phyloP scores from a whole-genome alignment of 2,888 invertebrate species.

The Colletes collaris region DNA sequence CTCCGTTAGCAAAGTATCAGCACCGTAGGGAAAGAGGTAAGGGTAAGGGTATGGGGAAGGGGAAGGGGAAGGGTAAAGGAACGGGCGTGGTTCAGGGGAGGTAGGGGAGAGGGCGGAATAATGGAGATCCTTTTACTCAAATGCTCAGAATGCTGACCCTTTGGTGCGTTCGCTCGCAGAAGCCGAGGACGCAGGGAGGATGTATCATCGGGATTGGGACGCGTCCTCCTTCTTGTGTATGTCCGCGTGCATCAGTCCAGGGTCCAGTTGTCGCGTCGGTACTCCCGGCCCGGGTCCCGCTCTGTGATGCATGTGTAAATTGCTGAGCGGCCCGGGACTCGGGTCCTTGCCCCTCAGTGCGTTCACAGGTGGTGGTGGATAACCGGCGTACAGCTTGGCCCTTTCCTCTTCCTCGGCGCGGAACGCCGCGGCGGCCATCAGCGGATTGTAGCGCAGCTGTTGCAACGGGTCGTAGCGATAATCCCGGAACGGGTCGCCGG shows the following conservation, averaged over 20 bases:
- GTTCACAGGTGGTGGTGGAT: conserved; percentile 85
- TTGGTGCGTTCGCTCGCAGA: conserved; percentile 64
- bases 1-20: conserved; percentile 73
- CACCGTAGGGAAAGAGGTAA: conserved; percentile 44
- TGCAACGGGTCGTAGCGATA: conserved; percentile 88
- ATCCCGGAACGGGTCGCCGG: conserved; percentile 88
- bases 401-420: conserved; percentile 90
- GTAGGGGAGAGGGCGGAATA: too few relatives aligned
- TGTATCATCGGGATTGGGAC: conserved; percentile 85
- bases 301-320: conserved; percentile 84
- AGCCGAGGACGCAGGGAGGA: conserved; percentile 67
- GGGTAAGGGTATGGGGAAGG: not conserved
- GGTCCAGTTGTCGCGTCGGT: conserved; percentile 79
- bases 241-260: conserved; percentile 77
- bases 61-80: too few relatives aligned
- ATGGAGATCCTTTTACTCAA: conserved; percentile 22
- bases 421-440: conserved; percentile 90
- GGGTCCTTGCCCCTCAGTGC: conserved; percentile 85
- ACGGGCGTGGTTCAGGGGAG: too few relatives aligned
- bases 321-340: conserved; percentile 83
- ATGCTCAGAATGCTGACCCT: conserved; percentile 53
- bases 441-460: conserved; percentile 89
- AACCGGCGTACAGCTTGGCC: conserved; percentile 90
- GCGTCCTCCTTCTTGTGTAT: conserved; percentile 86
- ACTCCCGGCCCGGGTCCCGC: conserved; percentile 84